Evolutionary conservation across 2,888 invertebrate genomes (phyloP), one percentile per base, ranked within the genome.

Genomic region (Nebria brevicollis): DNA sequence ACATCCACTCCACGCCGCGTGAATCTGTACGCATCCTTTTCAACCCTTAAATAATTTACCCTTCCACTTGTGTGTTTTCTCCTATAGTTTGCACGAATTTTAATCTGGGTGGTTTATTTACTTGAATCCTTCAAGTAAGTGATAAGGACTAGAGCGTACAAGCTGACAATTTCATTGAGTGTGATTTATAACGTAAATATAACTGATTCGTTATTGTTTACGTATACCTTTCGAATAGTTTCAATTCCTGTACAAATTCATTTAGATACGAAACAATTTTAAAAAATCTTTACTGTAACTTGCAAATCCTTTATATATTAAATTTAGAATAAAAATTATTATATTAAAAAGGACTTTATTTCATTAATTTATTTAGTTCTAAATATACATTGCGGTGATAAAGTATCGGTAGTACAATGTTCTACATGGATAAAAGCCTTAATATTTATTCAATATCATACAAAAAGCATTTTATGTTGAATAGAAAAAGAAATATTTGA

Each of bases 1-100:
- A 54, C 72, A 20, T 75, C 70, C 25, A 3, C 25, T 66, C 15
- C 66, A 8, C 66, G 4, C 13, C 66, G 13, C 66, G 25, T 34
- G 26, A 5, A 11, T 70, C 70, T 13, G 26, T 70, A 26, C 70
- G 26, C 66, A 15, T 66, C 66, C 66, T 25, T 43, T 76, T 34
- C 75, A 70, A 75, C 80, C 75, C 80, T 80, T 80, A 80, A 80
- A 80, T 80, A 75, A 80, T 75, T 80, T 80, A 80, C 80, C 80
- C 80, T 80, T 80, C 75, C 79, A 75, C 72, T 41, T 73, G 73
- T 72, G 25, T 13, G 34, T 54, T 70, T 70, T 54, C 42, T 54
- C 54, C 77, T 43, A 15, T 70, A 70, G 70, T 70, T 70, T 70
- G 2, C 25, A 72, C 72, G 74, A 75, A 79, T 79, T 79, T 79